These are phyloP conservation scores for Sitophilus oryzae DNA, from an alignment of 1,140 invertebrate species.

Conservation along the genomic window DNA sequence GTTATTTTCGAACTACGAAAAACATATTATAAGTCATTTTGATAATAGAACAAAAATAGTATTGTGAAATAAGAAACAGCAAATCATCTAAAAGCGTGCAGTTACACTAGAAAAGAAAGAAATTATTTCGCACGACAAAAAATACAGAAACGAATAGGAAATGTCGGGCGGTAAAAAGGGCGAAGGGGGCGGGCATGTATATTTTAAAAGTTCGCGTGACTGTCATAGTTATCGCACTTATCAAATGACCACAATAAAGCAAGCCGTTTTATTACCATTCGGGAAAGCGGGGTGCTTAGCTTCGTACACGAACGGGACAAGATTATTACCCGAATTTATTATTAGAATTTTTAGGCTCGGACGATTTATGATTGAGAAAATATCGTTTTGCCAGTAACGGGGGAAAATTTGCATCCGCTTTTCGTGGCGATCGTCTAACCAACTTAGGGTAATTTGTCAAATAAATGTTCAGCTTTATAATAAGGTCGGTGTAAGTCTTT, in stretches of 20 bases:
- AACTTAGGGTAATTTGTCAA: no score
- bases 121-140: neutral
- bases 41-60: no score
- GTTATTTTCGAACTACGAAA: no score
- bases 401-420: neutral
- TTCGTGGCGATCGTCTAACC: no score
- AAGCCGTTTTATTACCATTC: slow-evolving; percentile 31
- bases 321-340: slow-evolving; percentile 27
- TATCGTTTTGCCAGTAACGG: neutral
- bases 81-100: no score
- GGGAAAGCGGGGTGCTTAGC: slow-evolving; percentile 13
- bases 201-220: slow-evolving; percentile 34
- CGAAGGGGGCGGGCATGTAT: slow-evolving; percentile 5
- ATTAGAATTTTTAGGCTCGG: slow-evolving; percentile 8
- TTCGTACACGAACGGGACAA: slow-evolving; percentile 14
- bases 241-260: slow-evolving; percentile 38
- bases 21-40: no score
- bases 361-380: neutral
- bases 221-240: slow-evolving; percentile 36
- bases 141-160: neutral
- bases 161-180: neutral
- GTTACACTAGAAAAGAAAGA: no score
- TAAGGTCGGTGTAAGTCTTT: no score
- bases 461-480: no score
- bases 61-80: no score